phyloP scores from a whole-genome alignment of 2,888 invertebrate genomes.

The Nycteola revayana region DNA sequence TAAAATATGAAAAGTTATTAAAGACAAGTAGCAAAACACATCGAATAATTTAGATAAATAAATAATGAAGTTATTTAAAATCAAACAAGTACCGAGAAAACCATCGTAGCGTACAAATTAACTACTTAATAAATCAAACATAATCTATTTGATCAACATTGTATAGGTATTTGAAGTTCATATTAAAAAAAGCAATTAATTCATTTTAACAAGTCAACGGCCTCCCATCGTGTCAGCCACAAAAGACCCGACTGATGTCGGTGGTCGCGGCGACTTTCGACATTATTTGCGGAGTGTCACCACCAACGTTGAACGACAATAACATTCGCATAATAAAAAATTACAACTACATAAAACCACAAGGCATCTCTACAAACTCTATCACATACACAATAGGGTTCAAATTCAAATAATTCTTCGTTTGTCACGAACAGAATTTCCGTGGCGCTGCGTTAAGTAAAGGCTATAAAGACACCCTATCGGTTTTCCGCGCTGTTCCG shows the following conservation, averaged over 20 bases:
- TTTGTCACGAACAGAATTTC: constrained; percentile 10
- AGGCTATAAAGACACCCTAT: constrained; percentile 63
- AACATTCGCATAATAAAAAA: constrained; percentile 35
- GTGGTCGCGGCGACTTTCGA: constrained; percentile 42
- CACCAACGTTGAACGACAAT: constrained; percentile 54
- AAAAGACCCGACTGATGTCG: constrained; percentile 50
- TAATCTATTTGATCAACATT: too few relatives aligned
- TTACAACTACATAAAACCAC: constrained; percentile 1
- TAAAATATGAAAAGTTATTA: too few relatives aligned
- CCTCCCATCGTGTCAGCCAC: constrained; percentile 34
- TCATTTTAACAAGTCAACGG: constrained; percentile 34
- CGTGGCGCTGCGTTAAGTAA: constrained; percentile 36
- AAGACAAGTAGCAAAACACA: too few relatives aligned
- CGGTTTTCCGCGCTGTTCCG: constrained; percentile 67
- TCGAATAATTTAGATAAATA: too few relatives aligned
- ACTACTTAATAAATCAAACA: too few relatives aligned
- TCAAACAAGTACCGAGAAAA: too few relatives aligned
- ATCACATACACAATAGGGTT: constrained; percentile 13
- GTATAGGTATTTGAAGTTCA: too few relatives aligned
- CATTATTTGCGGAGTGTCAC: constrained; percentile 65
- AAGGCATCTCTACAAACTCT: not conserved
- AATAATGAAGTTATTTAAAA: too few relatives aligned
- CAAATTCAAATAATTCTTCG: constrained; percentile 15
- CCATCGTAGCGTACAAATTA: too few relatives aligned
- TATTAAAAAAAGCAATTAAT: constrained; percentile 27